Conservation (phyloP, 2,113 vertebrate species). For the Crotalus tigris region DNA sequence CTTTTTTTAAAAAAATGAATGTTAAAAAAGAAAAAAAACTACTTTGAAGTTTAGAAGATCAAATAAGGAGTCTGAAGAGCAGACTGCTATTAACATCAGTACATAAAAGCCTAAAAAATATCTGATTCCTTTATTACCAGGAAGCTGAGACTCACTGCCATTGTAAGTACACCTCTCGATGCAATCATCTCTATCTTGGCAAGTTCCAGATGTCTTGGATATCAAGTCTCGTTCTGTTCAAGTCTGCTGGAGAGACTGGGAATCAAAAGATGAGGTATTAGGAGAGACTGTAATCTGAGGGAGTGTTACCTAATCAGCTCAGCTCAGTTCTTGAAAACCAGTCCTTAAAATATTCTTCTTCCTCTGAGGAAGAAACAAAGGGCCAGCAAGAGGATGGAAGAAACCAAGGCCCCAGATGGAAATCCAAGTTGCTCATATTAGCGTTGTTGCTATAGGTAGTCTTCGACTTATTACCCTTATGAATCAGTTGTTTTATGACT, state of each 20-base stretch:
- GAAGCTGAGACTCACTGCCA: background rate
- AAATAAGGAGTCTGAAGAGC: constrained; percentile 13
- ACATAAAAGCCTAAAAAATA: background rate
- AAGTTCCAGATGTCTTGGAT: background rate
- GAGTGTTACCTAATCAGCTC: background rate
- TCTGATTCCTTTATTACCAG: background rate
- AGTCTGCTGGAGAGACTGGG: background rate
- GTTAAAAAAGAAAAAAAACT: background rate
- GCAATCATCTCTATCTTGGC: background rate
- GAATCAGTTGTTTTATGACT: background rate
- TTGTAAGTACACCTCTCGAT: background rate
- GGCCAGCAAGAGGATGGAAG: background rate
- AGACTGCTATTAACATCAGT: constrained; percentile 12
- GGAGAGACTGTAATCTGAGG: background rate
- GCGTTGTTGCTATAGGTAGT: background rate
- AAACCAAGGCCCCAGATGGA: background rate
- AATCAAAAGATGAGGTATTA: background rate
- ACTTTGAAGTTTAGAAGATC: constrained; percentile 25
- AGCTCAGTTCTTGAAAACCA: background rate
- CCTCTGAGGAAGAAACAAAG: background rate
- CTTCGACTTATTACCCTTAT: background rate
- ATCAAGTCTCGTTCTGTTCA: background rate
- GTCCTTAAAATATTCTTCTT: background rate
- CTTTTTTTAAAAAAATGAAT: background rate
- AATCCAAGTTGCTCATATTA: background rate